Conservation (phyloP, 2,888 invertebrate species). For the Xiphydria camelus region DNA sequence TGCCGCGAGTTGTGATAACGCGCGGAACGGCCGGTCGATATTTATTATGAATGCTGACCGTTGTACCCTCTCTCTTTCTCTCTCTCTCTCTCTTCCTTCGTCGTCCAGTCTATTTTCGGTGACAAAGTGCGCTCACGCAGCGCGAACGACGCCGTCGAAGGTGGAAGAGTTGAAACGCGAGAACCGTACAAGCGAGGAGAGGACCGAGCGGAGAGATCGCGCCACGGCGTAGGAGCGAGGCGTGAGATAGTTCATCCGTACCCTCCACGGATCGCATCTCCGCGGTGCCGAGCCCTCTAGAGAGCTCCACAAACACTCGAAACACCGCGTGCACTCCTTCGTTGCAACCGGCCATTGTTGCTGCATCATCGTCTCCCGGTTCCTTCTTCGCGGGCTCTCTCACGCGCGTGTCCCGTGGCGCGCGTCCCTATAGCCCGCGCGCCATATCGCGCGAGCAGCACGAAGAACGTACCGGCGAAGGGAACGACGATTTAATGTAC, state of each 20-base stretch:
- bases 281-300: constrained; percentile 37
- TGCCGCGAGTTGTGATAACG: no score
- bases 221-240: constrained; percentile 26
- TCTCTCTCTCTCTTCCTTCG: not conserved
- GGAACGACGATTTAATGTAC: no score
- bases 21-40: no score
- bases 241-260: constrained; percentile 52
- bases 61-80: not conserved
- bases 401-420: no score
- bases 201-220: constrained; percentile 24
- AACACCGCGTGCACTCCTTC: constrained; percentile 10
- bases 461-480: no score
- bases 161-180: no score
- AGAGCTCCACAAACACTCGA: constrained; percentile 56
- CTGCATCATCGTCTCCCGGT: constrained; percentile 52
- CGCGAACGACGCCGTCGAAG: no score
- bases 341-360: constrained; percentile 44
- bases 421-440: no score
- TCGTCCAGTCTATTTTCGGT: not conserved
- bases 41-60: no score
- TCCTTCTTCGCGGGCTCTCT: no score
- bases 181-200: constrained; percentile 10
- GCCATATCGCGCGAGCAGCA: no score
- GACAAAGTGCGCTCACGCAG: no score
- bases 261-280: constrained; percentile 29